Conservation (phyloP, 2,113 vertebrate genomes). For the Myocastor coypus region DNA sequence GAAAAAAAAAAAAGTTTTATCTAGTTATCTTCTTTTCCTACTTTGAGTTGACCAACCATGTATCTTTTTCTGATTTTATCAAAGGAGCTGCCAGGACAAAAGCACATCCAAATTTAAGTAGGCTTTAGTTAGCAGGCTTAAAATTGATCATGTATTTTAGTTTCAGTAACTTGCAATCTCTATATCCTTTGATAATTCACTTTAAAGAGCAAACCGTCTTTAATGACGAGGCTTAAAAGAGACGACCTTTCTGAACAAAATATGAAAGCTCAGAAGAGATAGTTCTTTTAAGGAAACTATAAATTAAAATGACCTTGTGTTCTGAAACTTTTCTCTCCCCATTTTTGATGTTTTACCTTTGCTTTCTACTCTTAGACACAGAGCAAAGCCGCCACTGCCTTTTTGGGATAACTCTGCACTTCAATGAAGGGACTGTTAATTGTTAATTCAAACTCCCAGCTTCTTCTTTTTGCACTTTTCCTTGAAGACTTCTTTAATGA, state of each 20-base stretch:
- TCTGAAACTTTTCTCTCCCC: slow-evolving; percentile 85
- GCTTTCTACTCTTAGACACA: slow-evolving; percentile 75
- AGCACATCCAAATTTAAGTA: slow-evolving; percentile 85
- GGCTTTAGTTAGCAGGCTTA: slow-evolving; percentile 85
- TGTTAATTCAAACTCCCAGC: slow-evolving; percentile 64
- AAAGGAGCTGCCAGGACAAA: slow-evolving; percentile 83
- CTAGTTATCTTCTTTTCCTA: slow-evolving; percentile 81
- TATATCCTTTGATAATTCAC: slow-evolving; percentile 87
- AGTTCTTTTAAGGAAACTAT: slow-evolving; percentile 83
- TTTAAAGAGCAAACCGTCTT: slow-evolving; percentile 89
- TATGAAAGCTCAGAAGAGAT: slow-evolving; percentile 87
- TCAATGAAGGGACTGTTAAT: slow-evolving; percentile 71
- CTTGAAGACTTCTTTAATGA: slow-evolving; percentile 53
- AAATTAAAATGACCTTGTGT: slow-evolving; percentile 89
- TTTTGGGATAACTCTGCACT: slow-evolving; percentile 65
- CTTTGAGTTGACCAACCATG: slow-evolving; percentile 79
- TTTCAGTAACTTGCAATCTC: slow-evolving; percentile 90
- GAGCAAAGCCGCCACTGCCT: slow-evolving; percentile 66
- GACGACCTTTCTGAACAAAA: slow-evolving; percentile 88
- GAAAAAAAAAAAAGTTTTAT: slow-evolving; percentile 80
- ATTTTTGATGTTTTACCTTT: slow-evolving; percentile 84
- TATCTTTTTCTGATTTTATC: slow-evolving; percentile 82
- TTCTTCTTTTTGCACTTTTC: slow-evolving; percentile 18
- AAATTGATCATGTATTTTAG: slow-evolving; percentile 87
- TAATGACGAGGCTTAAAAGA: slow-evolving; percentile 90